Conservation (phyloP, 2,888 invertebrate species). For the Eupithecia pulchellata region DNA sequence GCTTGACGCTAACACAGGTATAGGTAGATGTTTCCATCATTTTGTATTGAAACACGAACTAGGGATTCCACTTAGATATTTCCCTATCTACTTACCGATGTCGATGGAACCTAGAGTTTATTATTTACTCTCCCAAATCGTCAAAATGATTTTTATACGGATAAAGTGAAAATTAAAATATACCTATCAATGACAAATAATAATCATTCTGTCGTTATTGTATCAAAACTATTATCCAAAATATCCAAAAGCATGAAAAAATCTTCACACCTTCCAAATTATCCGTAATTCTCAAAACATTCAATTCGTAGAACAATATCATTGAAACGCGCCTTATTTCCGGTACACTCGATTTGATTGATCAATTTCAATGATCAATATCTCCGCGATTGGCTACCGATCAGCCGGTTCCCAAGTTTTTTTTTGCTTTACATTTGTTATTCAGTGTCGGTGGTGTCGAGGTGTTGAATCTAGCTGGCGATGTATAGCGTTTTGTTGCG, state of each 20-base stretch:
- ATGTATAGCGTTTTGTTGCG: conserved; percentile 56
- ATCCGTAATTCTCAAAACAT: conserved; percentile 63
- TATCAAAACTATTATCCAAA: neutral
- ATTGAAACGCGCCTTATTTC: conserved; percentile 82
- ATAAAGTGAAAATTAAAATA: neutral
- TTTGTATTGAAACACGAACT: conserved; percentile 25
- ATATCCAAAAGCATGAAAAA: neutral
- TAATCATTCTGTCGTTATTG: neutral
- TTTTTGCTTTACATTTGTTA: conserved; percentile 69
- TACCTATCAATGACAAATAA: neutral
- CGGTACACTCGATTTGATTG: conserved; percentile 83
- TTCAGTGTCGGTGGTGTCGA: conserved; percentile 51
- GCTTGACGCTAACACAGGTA: conserved; percentile 56
- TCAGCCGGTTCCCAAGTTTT: conserved; percentile 62
- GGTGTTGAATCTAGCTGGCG: conserved; percentile 57
- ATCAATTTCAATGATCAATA: conserved; percentile 84
- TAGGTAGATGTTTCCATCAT: conserved; percentile 44
- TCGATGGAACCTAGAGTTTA: neutral
- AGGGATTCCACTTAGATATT: neutral
- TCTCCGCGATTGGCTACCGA: conserved; percentile 81
- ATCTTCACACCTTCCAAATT: conserved; percentile 48
- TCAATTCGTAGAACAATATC: conserved; percentile 70
- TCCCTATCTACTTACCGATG: neutral
- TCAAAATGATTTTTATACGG: neutral
- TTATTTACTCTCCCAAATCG: neutral